Evolutionary conservation across 1,140 invertebrate genomes (phyloP), one percentile per base, ranked within the genome.

Genomic region (Leptinotarsa texana): DNA sequence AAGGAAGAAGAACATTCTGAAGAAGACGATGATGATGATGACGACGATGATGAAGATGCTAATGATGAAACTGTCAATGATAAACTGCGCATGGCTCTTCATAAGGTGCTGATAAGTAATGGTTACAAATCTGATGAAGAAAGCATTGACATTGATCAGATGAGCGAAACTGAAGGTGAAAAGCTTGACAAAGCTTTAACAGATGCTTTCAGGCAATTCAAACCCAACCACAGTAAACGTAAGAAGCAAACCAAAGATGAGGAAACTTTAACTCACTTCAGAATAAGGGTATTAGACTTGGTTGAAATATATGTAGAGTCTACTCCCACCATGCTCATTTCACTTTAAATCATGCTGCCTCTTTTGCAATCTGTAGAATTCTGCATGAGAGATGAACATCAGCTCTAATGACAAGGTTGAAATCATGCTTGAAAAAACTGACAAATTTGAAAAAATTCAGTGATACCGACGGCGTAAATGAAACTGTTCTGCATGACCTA

Each of bases 121-220:
- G 87, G 86, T 2, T 79, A 83, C 13, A 86, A 90, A 78, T 88
- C 88, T 47, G 91, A 93, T 69, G 87, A 89, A 27, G 92, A 92
- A 82, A 93, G 92, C 74, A 86, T 94, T 11, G 92, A 94, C 78
- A 88, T 93, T 18, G 93, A 95, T 81, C 88, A 93, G 77, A 91
- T 95, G 62, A 88, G 88, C 74, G 93, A 95, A 79, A 91, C 90
- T 76, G 91, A 94, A 83, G 93, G 93, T 5, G 89, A 91, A 77
- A 89, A 89, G 76, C 84, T 94, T 4, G 90, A 95, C 80, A 85
- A 89, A 78, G 91, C 91, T 2, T 82, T 95, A 27, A 90, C 90
- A 1, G 88, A 89, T 62, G 92, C 92, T 2, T 94, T 95, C 80
- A 91, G 88, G 80, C 87, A 90, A 71, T 88, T 91, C 72, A 89